Percentiles rank a stretch among this genome's conserved stretches.
Conservation (phyloP, 2,113 vertebrate genomes). For the Forbesichthys agassizii region DNA sequence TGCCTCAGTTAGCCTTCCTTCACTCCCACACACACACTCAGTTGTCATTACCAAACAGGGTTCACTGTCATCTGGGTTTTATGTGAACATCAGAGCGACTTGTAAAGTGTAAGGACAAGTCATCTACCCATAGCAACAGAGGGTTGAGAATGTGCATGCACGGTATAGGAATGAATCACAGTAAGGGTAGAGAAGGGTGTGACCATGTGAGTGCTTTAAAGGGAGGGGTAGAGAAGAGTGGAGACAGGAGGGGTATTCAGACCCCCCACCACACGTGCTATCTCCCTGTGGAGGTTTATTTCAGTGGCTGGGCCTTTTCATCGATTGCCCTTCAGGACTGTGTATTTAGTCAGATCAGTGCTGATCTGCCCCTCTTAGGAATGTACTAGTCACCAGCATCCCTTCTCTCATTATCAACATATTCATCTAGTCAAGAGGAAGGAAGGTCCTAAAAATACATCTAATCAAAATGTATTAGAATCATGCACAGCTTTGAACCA, state of each 20-base stretch:
- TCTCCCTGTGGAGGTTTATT: background rate
- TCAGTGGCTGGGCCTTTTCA: background rate
- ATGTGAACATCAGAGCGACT: background rate
- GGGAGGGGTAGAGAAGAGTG: no score
- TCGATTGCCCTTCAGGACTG: background rate
- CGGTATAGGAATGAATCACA: background rate
- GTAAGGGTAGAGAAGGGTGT: no score
- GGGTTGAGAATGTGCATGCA: background rate
- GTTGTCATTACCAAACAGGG: constrained; percentile 1
- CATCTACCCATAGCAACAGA: background rate
- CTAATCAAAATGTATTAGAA: no score
- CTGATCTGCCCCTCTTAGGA: no score
- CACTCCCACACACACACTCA: background rate
- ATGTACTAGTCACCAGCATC: no score
- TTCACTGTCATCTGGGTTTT: constrained; percentile 18
- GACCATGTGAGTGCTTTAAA: no score
- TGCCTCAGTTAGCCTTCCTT: constrained; percentile 35
- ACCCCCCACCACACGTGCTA: background rate
- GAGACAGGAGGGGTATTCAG: no score
- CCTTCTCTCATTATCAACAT: no score
- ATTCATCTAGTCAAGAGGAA: no score
- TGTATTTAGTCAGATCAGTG: no score
- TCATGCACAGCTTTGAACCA: no score
- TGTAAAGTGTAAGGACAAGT: background rate
- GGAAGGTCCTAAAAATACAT: no score